These are phyloP conservation scores for Aphelinus certus DNA, from an alignment of 1,140 invertebrate genomes.

Conservation along the genomic window DNA sequence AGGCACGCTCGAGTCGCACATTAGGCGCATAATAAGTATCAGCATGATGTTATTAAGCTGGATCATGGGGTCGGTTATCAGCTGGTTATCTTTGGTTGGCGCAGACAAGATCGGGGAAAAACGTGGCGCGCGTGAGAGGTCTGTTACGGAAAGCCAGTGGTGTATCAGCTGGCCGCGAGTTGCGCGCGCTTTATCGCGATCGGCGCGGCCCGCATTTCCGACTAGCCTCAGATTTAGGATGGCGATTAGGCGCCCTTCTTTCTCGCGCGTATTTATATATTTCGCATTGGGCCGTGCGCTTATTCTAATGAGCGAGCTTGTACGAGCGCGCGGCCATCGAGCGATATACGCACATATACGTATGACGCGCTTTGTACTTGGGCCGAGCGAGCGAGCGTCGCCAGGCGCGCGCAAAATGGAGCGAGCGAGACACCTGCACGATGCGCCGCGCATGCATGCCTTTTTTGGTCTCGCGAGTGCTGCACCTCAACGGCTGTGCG, in stretches of 20 bases:
- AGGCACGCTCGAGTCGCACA: no score
- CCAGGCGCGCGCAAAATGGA: not conserved
- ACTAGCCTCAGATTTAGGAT: constrained; percentile 35
- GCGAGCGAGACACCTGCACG: not conserved
- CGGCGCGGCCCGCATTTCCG: constrained; percentile 8
- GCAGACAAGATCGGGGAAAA: no score
- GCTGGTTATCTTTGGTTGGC: no score
- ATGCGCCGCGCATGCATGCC: not conserved
- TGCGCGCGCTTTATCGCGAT: constrained; percentile 15
- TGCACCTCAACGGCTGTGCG: no score
- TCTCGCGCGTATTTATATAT: not conserved
- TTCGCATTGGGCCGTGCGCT: no score
- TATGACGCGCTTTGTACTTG: not conserved
- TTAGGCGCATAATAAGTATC: no score
- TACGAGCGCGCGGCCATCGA: not conserved
- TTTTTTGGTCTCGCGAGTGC: no score
- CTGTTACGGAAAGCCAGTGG: no score
- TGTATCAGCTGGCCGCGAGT: no score
- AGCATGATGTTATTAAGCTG: no score
- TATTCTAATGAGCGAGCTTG: constrained; percentile 15
- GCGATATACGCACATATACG: not conserved
- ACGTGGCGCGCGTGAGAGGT: no score
- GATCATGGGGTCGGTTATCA: no score
- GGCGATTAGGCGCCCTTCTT: constrained; percentile 22
- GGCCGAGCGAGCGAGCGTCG: not conserved